Evolutionary conservation across 2,113 vertebrate genomes (phyloP).

Genomic region (Trinectes maculatus): DNA sequence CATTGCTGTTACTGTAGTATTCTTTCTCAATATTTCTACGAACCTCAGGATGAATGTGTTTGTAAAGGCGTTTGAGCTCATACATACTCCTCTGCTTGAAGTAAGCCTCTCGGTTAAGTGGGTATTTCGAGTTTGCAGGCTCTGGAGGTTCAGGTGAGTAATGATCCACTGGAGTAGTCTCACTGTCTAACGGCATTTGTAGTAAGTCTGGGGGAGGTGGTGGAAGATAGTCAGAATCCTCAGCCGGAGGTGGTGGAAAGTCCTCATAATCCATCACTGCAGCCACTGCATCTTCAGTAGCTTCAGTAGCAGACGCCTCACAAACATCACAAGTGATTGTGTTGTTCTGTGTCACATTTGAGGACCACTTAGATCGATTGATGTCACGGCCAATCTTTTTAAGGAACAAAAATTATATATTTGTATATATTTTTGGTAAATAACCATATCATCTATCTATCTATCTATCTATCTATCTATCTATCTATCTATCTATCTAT

Average conservation of each 20-base stretch:
- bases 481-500: no score
- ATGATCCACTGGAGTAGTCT: conserved; percentile 69
- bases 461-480: no score
- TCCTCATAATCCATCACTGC: conserved; percentile 71
- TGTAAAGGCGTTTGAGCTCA: conserved; percentile 88
- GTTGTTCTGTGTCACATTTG: conserved; percentile 72
- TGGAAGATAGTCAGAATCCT: conserved; percentile 82
- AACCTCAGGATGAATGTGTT: conserved; percentile 86
- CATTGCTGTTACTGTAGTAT: conserved; percentile 80
- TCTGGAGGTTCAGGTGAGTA: conserved; percentile 81
- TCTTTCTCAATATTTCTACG: conserved; percentile 87
- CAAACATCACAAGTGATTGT: conserved; percentile 65
- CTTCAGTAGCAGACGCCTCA: conserved; percentile 58
- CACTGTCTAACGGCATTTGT: conserved; percentile 77
- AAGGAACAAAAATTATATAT: conserved; percentile 68
- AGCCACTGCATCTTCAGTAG: conserved; percentile 50
- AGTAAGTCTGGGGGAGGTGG: conserved; percentile 83
- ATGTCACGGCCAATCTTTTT: conserved; percentile 86
- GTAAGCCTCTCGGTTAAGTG: conserved; percentile 80
- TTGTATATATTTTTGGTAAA: conserved; percentile 42
- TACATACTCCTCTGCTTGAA: conserved; percentile 84
- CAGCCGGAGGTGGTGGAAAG: conserved; percentile 72
- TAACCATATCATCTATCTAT: conserved; percentile 12
- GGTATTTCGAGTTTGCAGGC: conserved; percentile 62
- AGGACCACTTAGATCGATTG: conserved; percentile 83